These are phyloP conservation scores for Disparrhopalites patrizii DNA, from an alignment of 2,888 invertebrate genomes.

Conservation along the genomic window DNA sequence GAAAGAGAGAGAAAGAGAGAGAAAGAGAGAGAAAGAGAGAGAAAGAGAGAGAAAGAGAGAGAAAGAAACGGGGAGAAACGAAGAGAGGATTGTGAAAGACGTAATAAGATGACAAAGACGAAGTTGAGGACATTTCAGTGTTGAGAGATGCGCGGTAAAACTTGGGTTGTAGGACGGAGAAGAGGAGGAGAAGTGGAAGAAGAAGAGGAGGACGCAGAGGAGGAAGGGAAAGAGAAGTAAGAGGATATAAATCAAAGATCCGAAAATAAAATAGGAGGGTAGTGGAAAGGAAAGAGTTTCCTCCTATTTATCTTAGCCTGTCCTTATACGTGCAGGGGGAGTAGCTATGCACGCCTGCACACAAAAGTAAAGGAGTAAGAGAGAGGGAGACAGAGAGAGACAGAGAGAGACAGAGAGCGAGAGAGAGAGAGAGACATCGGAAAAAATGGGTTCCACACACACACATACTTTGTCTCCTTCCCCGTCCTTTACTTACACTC, in stretches of 20 bases:
- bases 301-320: constrained; percentile 41
- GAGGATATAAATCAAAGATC: constrained; percentile 44
- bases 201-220: not conserved
- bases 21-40: not conserved
- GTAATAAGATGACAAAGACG: too few relatives aligned
- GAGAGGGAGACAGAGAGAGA: not conserved
- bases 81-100: too few relatives aligned
- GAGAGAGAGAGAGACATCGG: not conserved
- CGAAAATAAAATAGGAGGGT: constrained; percentile 43
- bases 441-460: too few relatives aligned
- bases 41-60: not conserved
- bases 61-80: too few relatives aligned
- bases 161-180: too few relatives aligned
- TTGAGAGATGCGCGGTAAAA: too few relatives aligned
- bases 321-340: not conserved
- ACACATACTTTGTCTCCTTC: too few relatives aligned
- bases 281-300: constrained; percentile 26
- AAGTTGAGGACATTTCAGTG: too few relatives aligned
- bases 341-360: not conserved
- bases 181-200: too few relatives aligned
- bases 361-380: not conserved
- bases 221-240: constrained; percentile 17
- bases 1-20: not conserved
- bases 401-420: not conserved
- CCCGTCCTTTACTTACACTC: not conserved